A percentile compares a stretch with the other conserved stretches of the same genome.
These are phyloP conservation scores for Platyscapa corneri DNA, from an alignment of 1,140 invertebrate species.

Conservation along the genomic window DNA sequence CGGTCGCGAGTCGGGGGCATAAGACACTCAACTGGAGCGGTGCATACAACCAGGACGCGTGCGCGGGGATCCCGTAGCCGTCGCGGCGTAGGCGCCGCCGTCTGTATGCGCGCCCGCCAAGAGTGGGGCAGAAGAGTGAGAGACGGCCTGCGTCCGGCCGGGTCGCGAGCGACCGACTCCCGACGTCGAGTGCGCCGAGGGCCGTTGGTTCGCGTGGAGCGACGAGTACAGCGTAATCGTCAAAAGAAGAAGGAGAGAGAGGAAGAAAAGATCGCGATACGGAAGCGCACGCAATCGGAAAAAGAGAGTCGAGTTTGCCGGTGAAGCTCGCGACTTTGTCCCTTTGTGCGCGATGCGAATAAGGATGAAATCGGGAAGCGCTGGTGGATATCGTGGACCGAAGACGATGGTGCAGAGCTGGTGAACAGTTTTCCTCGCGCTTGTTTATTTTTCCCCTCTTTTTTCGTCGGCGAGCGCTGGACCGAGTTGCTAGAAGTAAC, in stretches of 20 bases:
- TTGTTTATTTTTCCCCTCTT: not conserved
- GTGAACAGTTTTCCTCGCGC: not conserved
- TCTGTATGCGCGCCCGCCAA: not conserved
- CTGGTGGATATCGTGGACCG: not conserved
- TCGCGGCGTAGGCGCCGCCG: not conserved
- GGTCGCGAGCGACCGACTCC: constrained; percentile 5
- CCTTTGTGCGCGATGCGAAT: not conserved
- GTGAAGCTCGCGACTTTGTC: no score
- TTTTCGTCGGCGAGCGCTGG: not conserved
- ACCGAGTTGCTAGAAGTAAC: not conserved
- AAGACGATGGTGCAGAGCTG: not conserved
- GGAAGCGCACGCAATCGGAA: no score
- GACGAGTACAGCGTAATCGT: not conserved
- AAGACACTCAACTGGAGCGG: not conserved
- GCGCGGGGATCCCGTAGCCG: not conserved
- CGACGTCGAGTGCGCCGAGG: constrained; percentile 31
- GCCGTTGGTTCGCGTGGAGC: constrained; percentile 36
- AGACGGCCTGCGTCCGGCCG: constrained; percentile 38
- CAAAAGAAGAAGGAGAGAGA: not conserved
- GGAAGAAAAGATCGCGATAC: not conserved
- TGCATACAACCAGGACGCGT: not conserved
- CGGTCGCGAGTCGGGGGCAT: not conserved
- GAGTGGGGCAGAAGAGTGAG: constrained; percentile 10
- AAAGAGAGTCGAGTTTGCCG: no score
- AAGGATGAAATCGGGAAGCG: not conserved